Conservation (phyloP, 2,113 vertebrate genomes). For the Oncorhynchus mykiss region DNA sequence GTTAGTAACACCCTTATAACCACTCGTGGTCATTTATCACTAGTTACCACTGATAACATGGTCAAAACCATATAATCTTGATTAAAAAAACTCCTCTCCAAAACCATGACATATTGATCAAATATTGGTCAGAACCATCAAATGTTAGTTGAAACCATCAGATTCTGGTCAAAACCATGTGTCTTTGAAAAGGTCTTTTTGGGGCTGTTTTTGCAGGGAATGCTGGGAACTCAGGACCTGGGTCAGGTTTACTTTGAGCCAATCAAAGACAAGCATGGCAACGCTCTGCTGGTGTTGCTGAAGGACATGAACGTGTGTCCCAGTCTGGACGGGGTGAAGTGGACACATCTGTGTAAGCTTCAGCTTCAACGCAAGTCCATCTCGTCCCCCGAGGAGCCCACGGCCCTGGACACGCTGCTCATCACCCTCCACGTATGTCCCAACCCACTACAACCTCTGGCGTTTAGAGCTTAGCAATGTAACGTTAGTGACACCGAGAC, state of each 20-base stretch:
- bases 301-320: slow-evolving; percentile 81
- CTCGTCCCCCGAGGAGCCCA: slow-evolving; percentile 85
- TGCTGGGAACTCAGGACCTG: slow-evolving; percentile 85
- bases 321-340: slow-evolving; percentile 80
- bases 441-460: neutral
- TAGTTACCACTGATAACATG: neutral
- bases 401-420: slow-evolving; percentile 72
- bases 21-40: neutral
- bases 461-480: too few relatives aligned
- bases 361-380: slow-evolving; percentile 86
- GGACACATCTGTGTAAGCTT: slow-evolving; percentile 83
- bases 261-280: slow-evolving; percentile 89
- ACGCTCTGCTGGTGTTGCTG: slow-evolving; percentile 83
- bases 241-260: slow-evolving; percentile 88
- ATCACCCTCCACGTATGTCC: neutral
- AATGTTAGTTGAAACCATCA: too few relatives aligned
- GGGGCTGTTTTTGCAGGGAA: slow-evolving; percentile 66
- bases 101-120: too few relatives aligned
- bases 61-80: too few relatives aligned
- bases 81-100: too few relatives aligned
- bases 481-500: too few relatives aligned
- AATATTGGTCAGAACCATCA: too few relatives aligned
- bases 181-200: neutral
- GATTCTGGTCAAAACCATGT: neutral
- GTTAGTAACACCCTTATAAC: neutral